Conservation (phyloP, 2,113 vertebrate genomes). For the Saguinus midas region DNA sequence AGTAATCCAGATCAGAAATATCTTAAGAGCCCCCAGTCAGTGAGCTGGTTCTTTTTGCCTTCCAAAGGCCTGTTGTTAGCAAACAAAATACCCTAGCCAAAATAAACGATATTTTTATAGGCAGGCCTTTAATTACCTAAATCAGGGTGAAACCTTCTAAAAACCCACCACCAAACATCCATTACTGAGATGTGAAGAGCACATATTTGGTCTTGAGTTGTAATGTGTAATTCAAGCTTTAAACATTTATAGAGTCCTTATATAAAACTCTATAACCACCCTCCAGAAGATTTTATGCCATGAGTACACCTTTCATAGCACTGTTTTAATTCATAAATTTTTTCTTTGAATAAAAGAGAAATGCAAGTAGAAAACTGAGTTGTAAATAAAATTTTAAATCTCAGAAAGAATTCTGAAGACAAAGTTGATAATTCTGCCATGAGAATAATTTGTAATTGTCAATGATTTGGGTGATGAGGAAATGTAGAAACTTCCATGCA, state of each 20-base stretch:
- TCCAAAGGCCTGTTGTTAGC: background rate
- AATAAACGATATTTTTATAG: constrained; percentile 2
- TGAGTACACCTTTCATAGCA: background rate
- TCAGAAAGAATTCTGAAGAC: constrained; percentile 31
- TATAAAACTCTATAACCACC: background rate
- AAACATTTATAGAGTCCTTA: background rate
- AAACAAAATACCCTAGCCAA: background rate
- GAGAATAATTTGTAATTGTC: background rate
- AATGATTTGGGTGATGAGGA: background rate
- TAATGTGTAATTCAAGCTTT: background rate
- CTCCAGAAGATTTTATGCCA: background rate
- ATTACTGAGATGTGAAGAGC: background rate
- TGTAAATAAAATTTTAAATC: constrained; percentile 16
- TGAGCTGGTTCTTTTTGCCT: background rate
- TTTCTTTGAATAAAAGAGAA: background rate
- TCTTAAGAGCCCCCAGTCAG: background rate
- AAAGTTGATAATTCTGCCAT: background rate
- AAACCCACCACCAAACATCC: background rate
- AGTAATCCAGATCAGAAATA: background rate
- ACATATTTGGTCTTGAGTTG: background rate
- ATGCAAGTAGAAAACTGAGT: background rate
- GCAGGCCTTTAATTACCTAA: background rate
- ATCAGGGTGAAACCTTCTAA: background rate
- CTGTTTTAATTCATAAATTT: background rate
- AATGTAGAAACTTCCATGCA: background rate